Base-by-base conservation (phyloP, 2,113 vertebrate species). In the Capreolus pygargus region DNA sequence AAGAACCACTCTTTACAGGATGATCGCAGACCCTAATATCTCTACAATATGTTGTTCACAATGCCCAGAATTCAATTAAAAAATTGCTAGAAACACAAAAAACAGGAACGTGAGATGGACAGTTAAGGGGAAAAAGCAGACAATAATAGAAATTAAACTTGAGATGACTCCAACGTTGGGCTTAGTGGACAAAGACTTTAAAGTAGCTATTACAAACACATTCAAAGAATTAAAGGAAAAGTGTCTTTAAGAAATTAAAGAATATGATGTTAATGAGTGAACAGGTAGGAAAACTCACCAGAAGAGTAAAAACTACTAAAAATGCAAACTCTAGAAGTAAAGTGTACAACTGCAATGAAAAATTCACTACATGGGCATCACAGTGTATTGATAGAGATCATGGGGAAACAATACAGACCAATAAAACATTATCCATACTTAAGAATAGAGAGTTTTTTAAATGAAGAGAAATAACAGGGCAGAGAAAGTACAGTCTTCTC, bases 101-200 rank as follows among this genome's bases (percentile, higher is more conserved):
- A 12, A 67, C 5, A 70, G 30, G 28, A 82, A n/a, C 1, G 0
- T 0, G 54, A 19, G 54, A 52, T 0, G 14, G 60, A 10, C 13
- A 9, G n/a, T 45, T 28, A 23, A 64, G 36, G 74, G 3, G 15
- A 67, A 55, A 30, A 47, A 47, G 30, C 12, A 55, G 45, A 43
- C 19, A 3, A 43, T 12, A 3, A 43, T 12, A n/a, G 45, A 33
- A 86, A 36, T 11, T 2, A 36, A 61, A 78, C 21, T 5, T 43
- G 57, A 85, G n/a, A n/a, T 33, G 55, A 57, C 47, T 50, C 16
- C 17, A 17, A 23, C 3, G 6, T 25, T 16, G 81, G n/a, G 17
- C 15, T 76, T 28, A 21, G n/a, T 9, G 50, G 61, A n/a, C 17
- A 76, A 43, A 76, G 81, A 27, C 74, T 83, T 54, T 15, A 27